A percentile compares a stretch with the other conserved stretches of the same genome.
These are phyloP conservation scores for Metacarcinus magister DNA, from an alignment of 2,888 invertebrate genomes.

Conservation along the genomic window DNA sequence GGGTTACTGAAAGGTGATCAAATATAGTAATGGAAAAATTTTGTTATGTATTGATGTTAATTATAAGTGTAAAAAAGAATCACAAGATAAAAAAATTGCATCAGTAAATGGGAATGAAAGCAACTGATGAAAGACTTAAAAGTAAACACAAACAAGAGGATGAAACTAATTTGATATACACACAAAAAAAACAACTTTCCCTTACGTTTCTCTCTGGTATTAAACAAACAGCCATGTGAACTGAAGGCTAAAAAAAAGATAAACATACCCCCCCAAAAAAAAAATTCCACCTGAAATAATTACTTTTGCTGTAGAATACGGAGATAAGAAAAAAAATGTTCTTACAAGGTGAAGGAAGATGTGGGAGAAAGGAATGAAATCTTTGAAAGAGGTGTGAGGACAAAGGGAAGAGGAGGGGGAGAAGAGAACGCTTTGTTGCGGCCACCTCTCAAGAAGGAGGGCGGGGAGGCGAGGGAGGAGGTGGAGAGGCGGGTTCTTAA, in stretches of 20 bases:
- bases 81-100: too few relatives aligned
- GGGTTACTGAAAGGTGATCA: neutral
- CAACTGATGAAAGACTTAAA: neutral
- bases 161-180: neutral
- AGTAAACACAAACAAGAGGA: neutral
- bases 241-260: neutral
- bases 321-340: neutral
- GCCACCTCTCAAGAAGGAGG: constrained; percentile 38
- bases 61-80: neutral
- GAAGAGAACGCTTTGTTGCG: neutral
- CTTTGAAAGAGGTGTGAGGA: neutral
- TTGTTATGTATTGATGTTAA: neutral
- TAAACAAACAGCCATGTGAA: neutral
- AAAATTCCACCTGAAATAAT: neutral
- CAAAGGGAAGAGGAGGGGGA: neutral
- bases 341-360: neutral
- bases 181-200: neutral
- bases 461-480: neutral
- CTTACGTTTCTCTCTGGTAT: neutral
- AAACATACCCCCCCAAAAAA: neutral
- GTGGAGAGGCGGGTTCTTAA: neutral
- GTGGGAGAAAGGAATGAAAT: neutral
- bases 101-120: too few relatives aligned
- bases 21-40: neutral
- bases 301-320: neutral